Conservation (phyloP, 1,140 invertebrate genomes). For the Bombus difficillimus region DNA sequence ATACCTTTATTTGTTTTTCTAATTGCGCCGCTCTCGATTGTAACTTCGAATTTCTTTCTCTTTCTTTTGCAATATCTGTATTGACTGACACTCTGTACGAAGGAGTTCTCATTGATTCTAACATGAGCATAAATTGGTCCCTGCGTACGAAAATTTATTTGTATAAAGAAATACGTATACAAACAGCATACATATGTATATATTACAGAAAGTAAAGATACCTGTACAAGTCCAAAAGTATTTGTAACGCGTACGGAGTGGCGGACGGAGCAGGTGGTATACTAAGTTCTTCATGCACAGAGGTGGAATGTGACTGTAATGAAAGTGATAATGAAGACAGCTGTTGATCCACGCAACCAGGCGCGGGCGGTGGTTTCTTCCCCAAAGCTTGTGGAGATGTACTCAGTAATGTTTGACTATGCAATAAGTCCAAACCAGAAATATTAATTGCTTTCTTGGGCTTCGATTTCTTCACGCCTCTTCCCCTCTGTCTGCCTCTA, state of each 20-base stretch:
- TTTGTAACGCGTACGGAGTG: slow-evolving; percentile 93
- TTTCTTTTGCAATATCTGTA: slow-evolving; percentile 91
- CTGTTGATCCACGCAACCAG: slow-evolving; percentile 95
- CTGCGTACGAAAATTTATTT: slow-evolving; percentile 72
- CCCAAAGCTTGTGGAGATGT: slow-evolving; percentile 87
- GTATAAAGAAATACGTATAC: neutral
- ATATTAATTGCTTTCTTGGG: slow-evolving; percentile 88
- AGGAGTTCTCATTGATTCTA: slow-evolving; percentile 91
- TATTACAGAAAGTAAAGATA: slow-evolving; percentile 41
- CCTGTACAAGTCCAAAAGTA: slow-evolving; percentile 91
- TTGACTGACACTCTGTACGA: slow-evolving; percentile 89
- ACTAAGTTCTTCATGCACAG: slow-evolving; percentile 90
- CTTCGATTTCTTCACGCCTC: slow-evolving; percentile 84
- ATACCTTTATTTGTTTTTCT: slow-evolving; percentile 94
- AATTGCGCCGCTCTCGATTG: slow-evolving; percentile 91
- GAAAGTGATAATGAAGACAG: slow-evolving; percentile 88
- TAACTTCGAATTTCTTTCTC: slow-evolving; percentile 91
- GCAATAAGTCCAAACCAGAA: slow-evolving; percentile 93
- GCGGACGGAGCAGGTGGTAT: slow-evolving; percentile 89
- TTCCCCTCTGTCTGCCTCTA: slow-evolving; percentile 80
- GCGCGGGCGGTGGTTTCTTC: slow-evolving; percentile 90
- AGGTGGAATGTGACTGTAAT: slow-evolving; percentile 83
- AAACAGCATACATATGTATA: neutral
- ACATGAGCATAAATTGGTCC: slow-evolving; percentile 91
- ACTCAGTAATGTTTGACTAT: slow-evolving; percentile 94